Evolutionary conservation across 1,140 invertebrate species (phyloP).

Genomic region (Choristoneura fumiferana): DNA sequence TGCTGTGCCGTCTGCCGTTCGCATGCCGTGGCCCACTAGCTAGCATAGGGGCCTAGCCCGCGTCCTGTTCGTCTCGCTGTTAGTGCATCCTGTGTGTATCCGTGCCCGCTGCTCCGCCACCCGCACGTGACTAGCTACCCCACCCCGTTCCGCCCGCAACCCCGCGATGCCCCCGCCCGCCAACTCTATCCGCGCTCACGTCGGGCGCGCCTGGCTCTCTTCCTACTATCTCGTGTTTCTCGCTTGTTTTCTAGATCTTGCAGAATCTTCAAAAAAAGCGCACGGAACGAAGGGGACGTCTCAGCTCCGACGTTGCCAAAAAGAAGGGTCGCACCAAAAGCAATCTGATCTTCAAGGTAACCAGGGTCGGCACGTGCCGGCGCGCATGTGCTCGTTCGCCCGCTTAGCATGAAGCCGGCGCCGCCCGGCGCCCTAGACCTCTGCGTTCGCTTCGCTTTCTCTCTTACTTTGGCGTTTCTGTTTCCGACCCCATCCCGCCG

Average conservation of each 20-base stretch:
- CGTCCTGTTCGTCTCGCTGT: constrained; percentile 62
- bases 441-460: constrained; percentile 72
- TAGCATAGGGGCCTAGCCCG: constrained; percentile 66
- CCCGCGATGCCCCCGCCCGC: constrained; percentile 45
- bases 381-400: constrained; percentile 75
- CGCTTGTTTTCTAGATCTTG: constrained; percentile 96
- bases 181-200: constrained; percentile 51
- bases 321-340: constrained; percentile 95
- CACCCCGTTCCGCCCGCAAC: constrained; percentile 62
- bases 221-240: constrained; percentile 85
- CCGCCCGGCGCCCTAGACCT: constrained; percentile 69
- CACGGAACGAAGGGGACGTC: constrained; percentile 94
- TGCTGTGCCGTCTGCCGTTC: constrained; percentile 15
- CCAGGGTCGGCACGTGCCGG: constrained; percentile 79
- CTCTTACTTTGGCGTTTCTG: constrained; percentile 68
- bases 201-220: constrained; percentile 76
- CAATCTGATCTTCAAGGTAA: constrained; percentile 98
- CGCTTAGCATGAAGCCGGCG: constrained; percentile 69
- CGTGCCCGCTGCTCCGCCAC: constrained; percentile 57
- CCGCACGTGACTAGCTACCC: constrained; percentile 40
- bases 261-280: constrained; percentile 98
- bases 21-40: constrained; percentile 53
- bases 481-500: constrained; percentile 61
- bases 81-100: constrained; percentile 68
- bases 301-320: constrained; percentile 93